Evolutionary conservation across 92 coral and sea anemone genomes (phyloP), one percentile per base, ranked within the genome.

Genomic region (Porites cylindrica): DNA sequence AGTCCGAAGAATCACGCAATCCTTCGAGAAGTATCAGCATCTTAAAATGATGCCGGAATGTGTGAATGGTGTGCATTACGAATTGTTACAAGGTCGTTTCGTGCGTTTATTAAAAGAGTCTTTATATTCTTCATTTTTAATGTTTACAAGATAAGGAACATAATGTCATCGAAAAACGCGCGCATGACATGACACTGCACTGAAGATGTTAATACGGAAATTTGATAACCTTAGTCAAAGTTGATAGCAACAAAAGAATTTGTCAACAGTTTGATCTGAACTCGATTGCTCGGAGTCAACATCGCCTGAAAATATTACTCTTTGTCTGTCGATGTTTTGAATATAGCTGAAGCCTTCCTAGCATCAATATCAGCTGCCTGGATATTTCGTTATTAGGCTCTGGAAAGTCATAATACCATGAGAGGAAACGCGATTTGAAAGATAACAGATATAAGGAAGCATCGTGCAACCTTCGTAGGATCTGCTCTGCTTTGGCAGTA

Each of bases 221-320:
- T 54, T 10, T 54, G 60, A 16, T 38, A 38, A 52, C 65, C 52
- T 64, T 47, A 54, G 23, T 17, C 64, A 51, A 51, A 63, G 82
- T 78, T 63, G 72, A 78, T 67, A 67, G 84, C 61, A 81, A 81
- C 85, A 68, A 20, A 29, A 69, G 85, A 81, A 81, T 81, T 69
- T 68, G 54, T 53, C 51, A 64, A 62, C 82, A 1, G 21, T 38
- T 26, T 1, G 82, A 38, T 38, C 47, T 4, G 47, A 38, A 38
- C 47, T 38, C 47, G 47, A 38, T 38, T 38, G 47, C 47, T 38
- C 6, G 47, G 5, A 38, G 47, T 38, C 47, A 38, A 38, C 47
- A 4, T 38, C 47, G 47, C 47, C 47, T 38, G 47, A 38, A 38
- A 38, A 38, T 38, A 38, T 38, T 38, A 38, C 47, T 60, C 20